Conservation (phyloP, 2,797 vertebrate genomes). For the Hypotaenidia philippensis region DNA sequence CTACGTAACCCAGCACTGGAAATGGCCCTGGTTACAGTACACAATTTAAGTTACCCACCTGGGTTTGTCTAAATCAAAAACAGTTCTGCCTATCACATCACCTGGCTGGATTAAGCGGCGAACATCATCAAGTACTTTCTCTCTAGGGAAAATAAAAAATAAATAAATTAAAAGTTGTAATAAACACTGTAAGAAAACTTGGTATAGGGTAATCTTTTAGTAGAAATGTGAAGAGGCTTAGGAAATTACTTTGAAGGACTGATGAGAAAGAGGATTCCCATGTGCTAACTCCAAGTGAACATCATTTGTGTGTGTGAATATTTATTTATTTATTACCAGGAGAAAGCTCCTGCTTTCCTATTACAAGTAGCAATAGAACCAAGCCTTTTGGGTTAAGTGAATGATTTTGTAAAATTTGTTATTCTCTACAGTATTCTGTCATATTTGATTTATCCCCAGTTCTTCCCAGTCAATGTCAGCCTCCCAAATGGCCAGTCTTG, state of each 20-base stretch:
- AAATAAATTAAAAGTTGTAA: background rate
- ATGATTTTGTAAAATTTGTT: background rate
- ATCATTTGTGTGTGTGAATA: background rate
- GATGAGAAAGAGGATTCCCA: background rate
- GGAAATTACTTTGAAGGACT: background rate
- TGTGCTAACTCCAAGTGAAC: background rate
- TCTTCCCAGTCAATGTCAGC: background rate
- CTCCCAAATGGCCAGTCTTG: background rate
- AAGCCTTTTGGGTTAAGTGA: background rate
- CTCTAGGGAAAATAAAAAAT: slow-evolving; percentile 73
- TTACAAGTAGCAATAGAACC: background rate
- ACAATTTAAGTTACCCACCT: slow-evolving; percentile 77
- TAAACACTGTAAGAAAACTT: background rate
- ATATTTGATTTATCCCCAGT: background rate
- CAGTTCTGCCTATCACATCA: slow-evolving; percentile 85
- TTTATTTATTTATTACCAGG: background rate
- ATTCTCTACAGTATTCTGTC: background rate
- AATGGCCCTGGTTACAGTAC: background rate
- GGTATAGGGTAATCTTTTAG: background rate
- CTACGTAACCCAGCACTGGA: background rate
- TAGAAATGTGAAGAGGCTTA: background rate
- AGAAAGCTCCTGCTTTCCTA: background rate
- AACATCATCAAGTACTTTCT: slow-evolving; percentile 90
- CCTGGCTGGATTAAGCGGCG: slow-evolving; percentile 83
- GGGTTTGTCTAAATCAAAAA: slow-evolving; percentile 89